These are phyloP conservation scores for Bergia sp. DNA, from an alignment of 92 coral and sea anemone genomes.

Conservation along the genomic window DNA sequence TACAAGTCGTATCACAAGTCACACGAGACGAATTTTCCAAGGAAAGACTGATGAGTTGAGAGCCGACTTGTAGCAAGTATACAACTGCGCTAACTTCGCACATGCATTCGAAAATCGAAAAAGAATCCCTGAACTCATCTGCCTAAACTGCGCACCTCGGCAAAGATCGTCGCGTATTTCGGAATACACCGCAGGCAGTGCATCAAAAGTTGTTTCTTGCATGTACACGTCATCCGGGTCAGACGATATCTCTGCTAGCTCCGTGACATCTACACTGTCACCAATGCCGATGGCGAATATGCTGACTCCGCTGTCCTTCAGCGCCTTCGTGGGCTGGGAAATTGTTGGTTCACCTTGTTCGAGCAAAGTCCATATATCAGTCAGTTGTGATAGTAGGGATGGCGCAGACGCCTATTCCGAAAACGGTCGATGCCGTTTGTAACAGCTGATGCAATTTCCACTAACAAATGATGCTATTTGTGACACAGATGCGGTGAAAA, in stretches of 20 bases:
- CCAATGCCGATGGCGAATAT: conserved; percentile 63
- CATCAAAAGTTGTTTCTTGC: conserved; percentile 49
- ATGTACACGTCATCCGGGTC: conserved; percentile 48
- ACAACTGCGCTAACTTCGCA: too few species aligned
- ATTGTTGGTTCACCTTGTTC: conserved; percentile 14
- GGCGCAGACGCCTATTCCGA: too few species aligned
- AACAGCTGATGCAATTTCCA: too few species aligned
- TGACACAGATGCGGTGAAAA: too few species aligned
- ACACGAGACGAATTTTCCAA: too few species aligned
- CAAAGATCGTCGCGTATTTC: conserved; percentile 65
- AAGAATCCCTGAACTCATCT: not conserved
- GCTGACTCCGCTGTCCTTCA: conserved; percentile 49
- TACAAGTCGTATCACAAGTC: too few species aligned
- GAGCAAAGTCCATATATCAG: not conserved
- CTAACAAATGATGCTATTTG: too few species aligned
- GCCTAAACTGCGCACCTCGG: conserved; percentile 29
- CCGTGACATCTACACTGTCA: conserved; percentile 13
- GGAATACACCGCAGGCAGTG: conserved; percentile 42
- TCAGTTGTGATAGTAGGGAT: too few species aligned
- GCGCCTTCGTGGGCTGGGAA: conserved; percentile 28
- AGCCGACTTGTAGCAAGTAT: too few species aligned
- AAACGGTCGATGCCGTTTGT: too few species aligned
- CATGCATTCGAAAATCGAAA: not conserved
- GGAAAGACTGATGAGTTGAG: too few species aligned
- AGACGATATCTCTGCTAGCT: conserved; percentile 49